Evolutionary conservation across 2,113 vertebrate species (phyloP).

Genomic region (Ochotona curzoniae): DNA sequence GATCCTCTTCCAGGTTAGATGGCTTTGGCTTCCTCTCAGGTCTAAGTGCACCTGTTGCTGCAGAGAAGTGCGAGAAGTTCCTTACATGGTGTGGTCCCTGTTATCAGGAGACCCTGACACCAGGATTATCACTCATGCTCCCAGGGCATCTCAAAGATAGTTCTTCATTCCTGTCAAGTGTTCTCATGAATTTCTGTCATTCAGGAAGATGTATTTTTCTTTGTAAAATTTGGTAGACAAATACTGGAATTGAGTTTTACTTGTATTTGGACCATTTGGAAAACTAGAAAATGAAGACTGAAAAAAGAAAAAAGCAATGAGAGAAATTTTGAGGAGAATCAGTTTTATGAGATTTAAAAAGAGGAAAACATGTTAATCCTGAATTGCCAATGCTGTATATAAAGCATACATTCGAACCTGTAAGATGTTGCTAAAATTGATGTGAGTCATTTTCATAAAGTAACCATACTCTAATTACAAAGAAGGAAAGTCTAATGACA

Average conservation of each 20-base stretch:
- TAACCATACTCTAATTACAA: neutral
- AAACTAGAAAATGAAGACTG: neutral
- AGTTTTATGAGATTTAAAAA: neutral
- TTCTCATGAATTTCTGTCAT: neutral
- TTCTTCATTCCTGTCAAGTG: neutral
- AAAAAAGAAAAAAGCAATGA: constrained; percentile 8
- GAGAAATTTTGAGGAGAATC: neutral
- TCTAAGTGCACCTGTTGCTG: neutral
- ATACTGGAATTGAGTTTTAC: neutral
- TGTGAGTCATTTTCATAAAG: neutral
- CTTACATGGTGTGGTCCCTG: neutral
- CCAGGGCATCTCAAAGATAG: neutral
- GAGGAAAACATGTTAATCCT: neutral
- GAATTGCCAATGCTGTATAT: neutral
- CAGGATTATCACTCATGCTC: fast-evolving
- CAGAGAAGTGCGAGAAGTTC: neutral
- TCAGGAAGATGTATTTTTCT: neutral
- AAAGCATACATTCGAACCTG: neutral
- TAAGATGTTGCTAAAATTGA: neutral
- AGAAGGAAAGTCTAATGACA: neutral
- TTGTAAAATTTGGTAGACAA: constrained; percentile 13
- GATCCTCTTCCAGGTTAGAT: neutral
- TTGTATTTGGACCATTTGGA: neutral
- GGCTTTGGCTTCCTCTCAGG: neutral
- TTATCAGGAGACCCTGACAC: neutral